Percentiles rank a stretch among this genome's conserved stretches.
phyloP scores from a whole-genome alignment of 23 tunicate species.

The Styela clava region DNA sequence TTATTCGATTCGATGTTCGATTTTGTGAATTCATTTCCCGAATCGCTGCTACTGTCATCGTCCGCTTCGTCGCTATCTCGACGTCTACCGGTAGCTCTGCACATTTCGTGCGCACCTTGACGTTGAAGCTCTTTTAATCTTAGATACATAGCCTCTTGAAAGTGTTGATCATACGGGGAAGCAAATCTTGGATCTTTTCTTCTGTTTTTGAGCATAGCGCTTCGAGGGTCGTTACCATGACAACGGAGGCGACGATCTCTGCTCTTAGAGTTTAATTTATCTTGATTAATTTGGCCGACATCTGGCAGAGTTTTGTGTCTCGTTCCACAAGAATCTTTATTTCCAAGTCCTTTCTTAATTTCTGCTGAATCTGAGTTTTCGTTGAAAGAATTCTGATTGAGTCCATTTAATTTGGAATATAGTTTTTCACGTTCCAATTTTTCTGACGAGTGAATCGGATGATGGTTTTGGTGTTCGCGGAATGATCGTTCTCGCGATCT shows the following conservation, averaged over 20 bases:
- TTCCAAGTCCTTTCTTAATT: not conserved
- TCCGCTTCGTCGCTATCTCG: conserved; percentile 28
- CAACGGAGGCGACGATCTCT: not conserved
- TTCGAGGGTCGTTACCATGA: conserved; percentile 10
- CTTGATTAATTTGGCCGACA: not conserved
- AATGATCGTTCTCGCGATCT: not conserved
- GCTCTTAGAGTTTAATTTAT: not conserved
- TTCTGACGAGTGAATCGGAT: not conserved
- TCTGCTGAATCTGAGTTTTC: not conserved
- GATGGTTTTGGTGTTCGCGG: not conserved
- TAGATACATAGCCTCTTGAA: conserved; percentile 60
- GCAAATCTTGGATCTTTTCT: conserved; percentile 26
- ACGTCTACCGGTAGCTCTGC: conserved; percentile 11
- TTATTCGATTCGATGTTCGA: not conserved
- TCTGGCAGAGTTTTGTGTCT: not conserved
- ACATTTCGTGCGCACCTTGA: conserved; percentile 22
- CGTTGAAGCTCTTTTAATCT: conserved; percentile 51
- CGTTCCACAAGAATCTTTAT: not conserved
- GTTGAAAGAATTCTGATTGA: not conserved
- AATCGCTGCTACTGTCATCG: conserved; percentile 23
- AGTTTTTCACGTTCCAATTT: conserved; percentile 1
- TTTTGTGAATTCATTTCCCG: not conserved
- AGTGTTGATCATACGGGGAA: conserved; percentile 56
- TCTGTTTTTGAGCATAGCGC: conserved; percentile 10
- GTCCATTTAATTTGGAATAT: not conserved